Conservation (phyloP, 2,888 invertebrate genomes). For the Thecophora atra region DNA sequence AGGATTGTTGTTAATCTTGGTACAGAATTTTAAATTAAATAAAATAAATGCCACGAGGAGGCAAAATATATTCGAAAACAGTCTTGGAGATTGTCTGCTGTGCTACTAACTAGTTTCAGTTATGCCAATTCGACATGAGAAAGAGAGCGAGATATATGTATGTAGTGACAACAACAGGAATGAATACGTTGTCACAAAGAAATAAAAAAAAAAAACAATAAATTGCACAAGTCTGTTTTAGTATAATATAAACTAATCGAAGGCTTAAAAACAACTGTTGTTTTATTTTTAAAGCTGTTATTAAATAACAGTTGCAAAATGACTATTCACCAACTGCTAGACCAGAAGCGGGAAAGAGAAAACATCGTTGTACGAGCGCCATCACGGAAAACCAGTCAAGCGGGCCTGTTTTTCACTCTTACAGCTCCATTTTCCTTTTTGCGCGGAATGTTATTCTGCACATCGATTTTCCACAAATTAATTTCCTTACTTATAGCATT, state of each 20-base stretch:
- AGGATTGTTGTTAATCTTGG: too few relatives aligned
- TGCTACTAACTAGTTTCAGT: too few relatives aligned
- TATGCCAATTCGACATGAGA: not conserved
- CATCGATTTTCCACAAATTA: conserved; percentile 33
- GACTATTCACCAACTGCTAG: not conserved
- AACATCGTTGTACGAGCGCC: too few relatives aligned
- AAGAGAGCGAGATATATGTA: not conserved
- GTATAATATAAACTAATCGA: too few relatives aligned
- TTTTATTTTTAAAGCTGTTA: too few relatives aligned
- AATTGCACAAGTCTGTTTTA: too few relatives aligned
- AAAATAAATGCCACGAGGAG: conserved; percentile 5
- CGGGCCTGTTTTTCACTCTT: too few relatives aligned
- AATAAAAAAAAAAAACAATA: not conserved
- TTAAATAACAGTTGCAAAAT: not conserved
- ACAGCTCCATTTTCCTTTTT: conserved; percentile 13
- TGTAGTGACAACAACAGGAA: not conserved
- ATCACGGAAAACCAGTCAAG: too few relatives aligned
- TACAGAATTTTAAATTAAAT: not conserved
- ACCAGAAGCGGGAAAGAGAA: too few relatives aligned
- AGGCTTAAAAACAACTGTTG: too few relatives aligned
- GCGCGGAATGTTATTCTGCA: not conserved
- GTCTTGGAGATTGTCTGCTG: too few relatives aligned
- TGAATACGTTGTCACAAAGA: too few relatives aligned
- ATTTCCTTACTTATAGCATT: not conserved
- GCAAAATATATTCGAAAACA: not conserved